Percentiles rank a stretch among this genome's conserved stretches.
Conservation (phyloP, 92 coral and sea anemone species). For the Phenganax stokvisi region DNA sequence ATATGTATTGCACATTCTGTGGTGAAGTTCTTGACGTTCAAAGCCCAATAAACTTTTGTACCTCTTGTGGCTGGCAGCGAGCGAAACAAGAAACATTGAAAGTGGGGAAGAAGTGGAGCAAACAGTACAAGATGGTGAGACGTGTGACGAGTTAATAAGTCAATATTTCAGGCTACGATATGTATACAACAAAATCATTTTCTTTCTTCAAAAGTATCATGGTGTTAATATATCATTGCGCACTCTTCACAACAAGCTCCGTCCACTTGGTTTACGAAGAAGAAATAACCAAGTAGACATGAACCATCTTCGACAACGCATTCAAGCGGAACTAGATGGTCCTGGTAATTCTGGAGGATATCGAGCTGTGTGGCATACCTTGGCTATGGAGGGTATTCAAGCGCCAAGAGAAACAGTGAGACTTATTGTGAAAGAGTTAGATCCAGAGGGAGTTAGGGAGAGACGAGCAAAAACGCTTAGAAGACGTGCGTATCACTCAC, state of each 20-base stretch:
- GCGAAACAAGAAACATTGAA: too few species aligned
- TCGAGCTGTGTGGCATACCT: slow-evolving; percentile 25
- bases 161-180: too few species aligned
- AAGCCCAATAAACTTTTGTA: too few species aligned
- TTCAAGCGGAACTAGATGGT: slow-evolving; percentile 22
- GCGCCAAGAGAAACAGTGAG: not conserved
- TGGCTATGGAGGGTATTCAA: not conserved
- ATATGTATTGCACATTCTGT: too few species aligned
- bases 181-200: not conserved
- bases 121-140: too few species aligned
- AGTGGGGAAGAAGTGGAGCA: too few species aligned
- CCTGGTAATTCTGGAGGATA: slow-evolving; percentile 31
- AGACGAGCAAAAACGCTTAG: not conserved
- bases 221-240: slow-evolving; percentile 32
- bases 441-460: slow-evolving; percentile 33
- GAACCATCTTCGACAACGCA: slow-evolving; percentile 28
- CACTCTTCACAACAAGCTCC: slow-evolving; percentile 17
- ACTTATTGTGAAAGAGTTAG: slow-evolving; percentile 23
- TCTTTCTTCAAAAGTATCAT: slow-evolving; percentile 21
- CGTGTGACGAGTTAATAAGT: too few species aligned
- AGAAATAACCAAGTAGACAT: slow-evolving; percentile 15
- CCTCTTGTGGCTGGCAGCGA: too few species aligned
- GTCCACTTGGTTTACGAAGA: slow-evolving; percentile 32
- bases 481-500: slow-evolving; percentile 1
- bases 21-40: too few species aligned